phyloP scores from a whole-genome alignment of 2,888 invertebrate genomes.

The Cephonodes hylas region DNA sequence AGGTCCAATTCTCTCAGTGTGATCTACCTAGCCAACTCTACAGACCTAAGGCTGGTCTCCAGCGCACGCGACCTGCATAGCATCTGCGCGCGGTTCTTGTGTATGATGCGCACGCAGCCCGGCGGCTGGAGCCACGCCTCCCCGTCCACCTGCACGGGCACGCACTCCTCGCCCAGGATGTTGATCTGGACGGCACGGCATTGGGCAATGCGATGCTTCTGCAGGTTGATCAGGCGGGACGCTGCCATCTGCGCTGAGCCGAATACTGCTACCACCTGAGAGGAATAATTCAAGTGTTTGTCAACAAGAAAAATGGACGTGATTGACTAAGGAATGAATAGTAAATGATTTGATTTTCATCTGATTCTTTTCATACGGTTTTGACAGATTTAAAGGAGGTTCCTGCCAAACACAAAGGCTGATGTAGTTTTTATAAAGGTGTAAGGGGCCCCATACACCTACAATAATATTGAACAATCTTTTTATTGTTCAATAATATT shows the following conservation, averaged over 20 bases:
- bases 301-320: no score
- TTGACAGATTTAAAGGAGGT: no score
- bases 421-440: no score
- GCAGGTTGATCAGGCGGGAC: constrained; percentile 95
- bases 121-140: constrained; percentile 99
- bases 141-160: constrained; percentile 96
- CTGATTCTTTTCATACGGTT: no score
- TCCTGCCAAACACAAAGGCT: no score
- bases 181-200: constrained; percentile 98
- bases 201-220: constrained; percentile 98
- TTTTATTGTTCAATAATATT: no score
- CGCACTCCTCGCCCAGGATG: constrained; percentile 94
- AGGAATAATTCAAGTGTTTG: no score
- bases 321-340: no score
- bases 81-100: constrained; percentile 98
- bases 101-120: constrained; percentile 96
- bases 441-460: no score
- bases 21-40: constrained; percentile 1
- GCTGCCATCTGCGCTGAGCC: constrained; percentile 99
- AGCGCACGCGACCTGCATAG: constrained; percentile 93
- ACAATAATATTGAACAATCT: no score
- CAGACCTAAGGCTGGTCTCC: constrained; percentile 90
- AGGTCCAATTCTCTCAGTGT: no score
- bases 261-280: constrained; percentile 92
- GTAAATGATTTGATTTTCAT: no score